Evolutionary conservation across 2,113 vertebrate species (phyloP).

Genomic region (Oplegnathus fasciatus): DNA sequence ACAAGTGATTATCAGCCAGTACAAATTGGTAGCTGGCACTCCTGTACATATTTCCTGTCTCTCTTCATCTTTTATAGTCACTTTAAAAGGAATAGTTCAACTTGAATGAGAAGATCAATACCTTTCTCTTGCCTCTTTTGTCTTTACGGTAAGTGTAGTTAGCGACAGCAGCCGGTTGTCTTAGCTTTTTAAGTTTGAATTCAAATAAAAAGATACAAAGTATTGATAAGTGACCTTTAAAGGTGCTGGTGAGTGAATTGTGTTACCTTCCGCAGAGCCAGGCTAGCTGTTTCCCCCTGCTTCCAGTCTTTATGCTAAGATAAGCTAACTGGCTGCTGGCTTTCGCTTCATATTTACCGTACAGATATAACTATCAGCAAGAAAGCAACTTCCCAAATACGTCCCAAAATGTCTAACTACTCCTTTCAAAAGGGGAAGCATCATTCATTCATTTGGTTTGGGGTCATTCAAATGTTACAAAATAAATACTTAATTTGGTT

Average conservation of each 20-base stretch:
- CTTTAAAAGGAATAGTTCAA: slow-evolving; percentile 6
- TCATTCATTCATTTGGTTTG: slow-evolving; percentile 52
- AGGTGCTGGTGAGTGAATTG: not conserved
- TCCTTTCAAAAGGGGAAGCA: not conserved
- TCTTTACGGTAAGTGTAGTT: not conserved
- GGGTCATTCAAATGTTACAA: slow-evolving; percentile 34
- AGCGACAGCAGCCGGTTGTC: not conserved
- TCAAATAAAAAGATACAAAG: not conserved
- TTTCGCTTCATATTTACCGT: not conserved
- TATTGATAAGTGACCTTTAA: not conserved
- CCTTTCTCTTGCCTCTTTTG: not conserved
- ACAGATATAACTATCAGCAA: not conserved
- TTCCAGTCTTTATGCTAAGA: slow-evolving; percentile 7
- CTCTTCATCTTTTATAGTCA: slow-evolving; percentile 4
- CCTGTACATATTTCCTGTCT: not conserved
- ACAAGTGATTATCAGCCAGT: not conserved
- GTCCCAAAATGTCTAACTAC: slow-evolving; percentile 10
- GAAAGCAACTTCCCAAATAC: not conserved
- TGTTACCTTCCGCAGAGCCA: not conserved
- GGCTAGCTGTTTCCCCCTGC: not conserved
- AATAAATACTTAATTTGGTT: slow-evolving; percentile 80
- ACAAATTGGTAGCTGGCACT: slow-evolving; percentile 54
- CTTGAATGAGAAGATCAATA: not conserved
- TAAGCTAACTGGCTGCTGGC: not conserved
- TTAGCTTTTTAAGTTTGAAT: not conserved